phyloP scores from a whole-genome alignment of 1,140 invertebrate genomes.

The Scaptomyza hsui region DNA sequence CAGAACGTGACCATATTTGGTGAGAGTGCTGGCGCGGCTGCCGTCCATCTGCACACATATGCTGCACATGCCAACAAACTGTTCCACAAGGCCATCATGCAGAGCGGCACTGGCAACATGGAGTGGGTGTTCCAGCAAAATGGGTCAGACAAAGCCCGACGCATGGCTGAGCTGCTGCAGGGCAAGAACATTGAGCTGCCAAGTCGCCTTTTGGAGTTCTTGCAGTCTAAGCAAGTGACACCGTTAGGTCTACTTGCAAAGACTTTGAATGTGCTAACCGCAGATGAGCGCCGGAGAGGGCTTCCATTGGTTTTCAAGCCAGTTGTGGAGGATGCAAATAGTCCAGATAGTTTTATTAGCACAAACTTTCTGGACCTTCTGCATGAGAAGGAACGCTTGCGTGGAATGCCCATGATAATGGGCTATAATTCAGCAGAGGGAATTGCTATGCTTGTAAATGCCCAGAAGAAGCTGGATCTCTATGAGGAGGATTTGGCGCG shows the following conservation, averaged over 20 bases:
- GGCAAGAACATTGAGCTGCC: constrained; percentile 40
- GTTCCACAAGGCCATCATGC: constrained; percentile 84
- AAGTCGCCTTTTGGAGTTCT: constrained; percentile 47
- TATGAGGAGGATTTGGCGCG: constrained; percentile 62
- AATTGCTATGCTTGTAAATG: constrained; percentile 56
- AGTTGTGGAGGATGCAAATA: constrained; percentile 55
- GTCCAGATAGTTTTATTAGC: constrained; percentile 62
- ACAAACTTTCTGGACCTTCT: constrained; percentile 55
- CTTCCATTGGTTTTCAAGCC: constrained; percentile 74
- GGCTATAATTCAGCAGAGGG: constrained; percentile 73
- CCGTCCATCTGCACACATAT: constrained; percentile 77
- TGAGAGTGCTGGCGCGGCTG: constrained; percentile 84
- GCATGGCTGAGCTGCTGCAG: constrained; percentile 56
- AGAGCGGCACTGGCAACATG: constrained; percentile 83
- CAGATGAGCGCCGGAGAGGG: constrained; percentile 71
- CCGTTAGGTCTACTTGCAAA: constrained; percentile 38
- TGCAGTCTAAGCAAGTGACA: constrained; percentile 56
- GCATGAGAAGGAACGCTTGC: constrained; percentile 41
- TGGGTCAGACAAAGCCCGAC: constrained; percentile 43
- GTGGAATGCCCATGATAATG: constrained; percentile 66
- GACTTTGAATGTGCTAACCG: constrained; percentile 47
- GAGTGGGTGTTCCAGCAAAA: constrained; percentile 70
- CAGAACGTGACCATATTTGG: constrained; percentile 85
- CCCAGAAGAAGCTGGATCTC: constrained; percentile 52
- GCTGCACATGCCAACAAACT: constrained; percentile 69